Evolutionary conservation across 2,888 invertebrate genomes (phyloP).

Genomic region (Odontomyia ornata): DNA sequence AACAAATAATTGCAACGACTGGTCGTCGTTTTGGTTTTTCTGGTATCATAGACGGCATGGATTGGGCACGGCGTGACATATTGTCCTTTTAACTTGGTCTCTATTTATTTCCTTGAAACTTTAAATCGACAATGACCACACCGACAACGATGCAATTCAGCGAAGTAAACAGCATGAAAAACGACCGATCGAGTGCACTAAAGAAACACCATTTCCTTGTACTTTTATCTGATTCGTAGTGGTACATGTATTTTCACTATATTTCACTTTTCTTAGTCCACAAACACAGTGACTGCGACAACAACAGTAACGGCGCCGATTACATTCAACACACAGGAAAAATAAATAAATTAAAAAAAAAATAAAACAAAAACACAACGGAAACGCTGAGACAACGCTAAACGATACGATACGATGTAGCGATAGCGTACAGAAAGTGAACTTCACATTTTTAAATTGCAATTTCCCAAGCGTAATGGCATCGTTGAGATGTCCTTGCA

Average conservation of each 20-base stretch:
- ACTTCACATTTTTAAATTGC: conserved; percentile 41
- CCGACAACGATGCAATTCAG: neutral
- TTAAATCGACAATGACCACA: neutral
- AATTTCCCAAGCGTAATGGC: conserved; percentile 37
- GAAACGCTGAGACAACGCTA: neutral
- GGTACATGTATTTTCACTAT: conserved; percentile 9
- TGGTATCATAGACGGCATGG: conserved; percentile 58
- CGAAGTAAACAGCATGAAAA: neutral
- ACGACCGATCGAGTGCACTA: neutral
- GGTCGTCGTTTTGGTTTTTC: conserved; percentile 56
- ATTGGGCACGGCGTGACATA: conserved; percentile 62
- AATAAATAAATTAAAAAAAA: neutral
- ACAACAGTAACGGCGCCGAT: neutral
- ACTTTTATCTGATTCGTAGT: neutral
- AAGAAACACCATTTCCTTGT: neutral
- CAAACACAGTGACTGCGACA: conserved; percentile 6
- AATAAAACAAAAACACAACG: neutral
- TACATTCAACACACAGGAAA: neutral
- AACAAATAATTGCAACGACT: conserved; percentile 57
- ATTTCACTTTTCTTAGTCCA: conserved; percentile 19
- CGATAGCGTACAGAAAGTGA: neutral
- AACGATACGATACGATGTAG: neutral
- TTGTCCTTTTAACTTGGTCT: conserved; percentile 16
- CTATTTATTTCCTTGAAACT: neutral
- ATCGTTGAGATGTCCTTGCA: conserved; percentile 24